These are phyloP conservation scores for Alosa alosa DNA, from an alignment of 2,113 vertebrate species.

Conservation along the genomic window DNA sequence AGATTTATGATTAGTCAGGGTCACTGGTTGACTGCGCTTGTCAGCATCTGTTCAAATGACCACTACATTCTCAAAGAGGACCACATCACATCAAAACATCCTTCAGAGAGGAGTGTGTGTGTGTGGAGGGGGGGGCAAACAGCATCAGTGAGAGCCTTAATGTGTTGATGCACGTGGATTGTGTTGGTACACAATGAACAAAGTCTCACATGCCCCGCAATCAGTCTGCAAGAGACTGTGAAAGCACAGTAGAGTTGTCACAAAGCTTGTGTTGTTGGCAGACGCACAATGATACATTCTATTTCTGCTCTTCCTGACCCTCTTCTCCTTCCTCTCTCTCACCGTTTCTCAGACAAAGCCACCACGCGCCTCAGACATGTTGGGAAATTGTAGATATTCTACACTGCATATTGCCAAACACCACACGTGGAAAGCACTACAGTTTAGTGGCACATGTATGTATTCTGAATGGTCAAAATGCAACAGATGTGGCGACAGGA, in stretches of 20 bases:
- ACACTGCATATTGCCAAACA: background rate
- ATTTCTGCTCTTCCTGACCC: constrained; percentile 24
- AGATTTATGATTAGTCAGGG: no score
- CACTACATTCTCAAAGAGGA: background rate
- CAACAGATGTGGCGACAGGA: background rate
- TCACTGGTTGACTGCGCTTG: no score
- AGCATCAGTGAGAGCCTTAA: background rate
- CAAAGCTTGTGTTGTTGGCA: constrained; percentile 65
- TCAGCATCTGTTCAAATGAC: no score
- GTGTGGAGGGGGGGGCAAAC: background rate
- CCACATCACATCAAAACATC: background rate
- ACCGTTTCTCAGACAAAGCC: background rate
- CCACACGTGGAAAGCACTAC: no score
- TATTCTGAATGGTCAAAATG: background rate
- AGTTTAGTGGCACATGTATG: background rate
- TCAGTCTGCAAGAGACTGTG: background rate
- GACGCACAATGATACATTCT: constrained; percentile 63
- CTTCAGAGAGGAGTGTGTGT: background rate
- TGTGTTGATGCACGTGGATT: constrained; percentile 18
- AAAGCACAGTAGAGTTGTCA: constrained; percentile 8
- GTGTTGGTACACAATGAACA: constrained; percentile 36
- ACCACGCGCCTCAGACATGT: background rate
- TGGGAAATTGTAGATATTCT: background rate
- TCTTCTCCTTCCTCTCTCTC: constrained; percentile 4
- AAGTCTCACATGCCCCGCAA: background rate